Conservation (phyloP, 2,888 invertebrate species). For the Venustoraphidia nigricollis region DNA sequence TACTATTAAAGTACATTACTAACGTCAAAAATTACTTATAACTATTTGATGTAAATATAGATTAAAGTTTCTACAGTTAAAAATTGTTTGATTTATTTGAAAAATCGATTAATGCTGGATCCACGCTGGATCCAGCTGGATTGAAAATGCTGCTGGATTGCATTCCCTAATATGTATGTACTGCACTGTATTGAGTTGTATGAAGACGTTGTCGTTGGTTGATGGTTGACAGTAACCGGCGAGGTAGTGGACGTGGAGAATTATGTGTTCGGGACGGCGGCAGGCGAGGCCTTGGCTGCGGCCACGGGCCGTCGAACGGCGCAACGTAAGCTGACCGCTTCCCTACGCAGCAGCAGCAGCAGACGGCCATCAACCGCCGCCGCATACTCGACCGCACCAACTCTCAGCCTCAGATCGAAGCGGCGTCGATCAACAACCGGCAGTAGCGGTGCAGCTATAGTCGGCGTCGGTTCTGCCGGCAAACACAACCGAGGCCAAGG, state of each 20-base stretch:
- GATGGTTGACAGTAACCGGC: slow-evolving; percentile 21
- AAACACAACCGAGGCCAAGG: slow-evolving; percentile 27
- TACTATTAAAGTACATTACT: too few relatives aligned
- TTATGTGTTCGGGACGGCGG: slow-evolving; percentile 26
- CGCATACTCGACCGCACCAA: slow-evolving; percentile 17
- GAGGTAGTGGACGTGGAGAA: slow-evolving; percentile 32
- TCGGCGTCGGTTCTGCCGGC: slow-evolving; percentile 14
- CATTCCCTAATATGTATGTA: too few relatives aligned
- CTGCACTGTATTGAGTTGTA: neutral
- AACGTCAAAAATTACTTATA: too few relatives aligned
- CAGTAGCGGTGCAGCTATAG: slow-evolving; percentile 16
- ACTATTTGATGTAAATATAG: too few relatives aligned
- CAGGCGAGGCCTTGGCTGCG: slow-evolving; percentile 22
- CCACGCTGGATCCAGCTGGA: too few relatives aligned
- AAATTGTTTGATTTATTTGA: too few relatives aligned
- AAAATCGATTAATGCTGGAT: too few relatives aligned
- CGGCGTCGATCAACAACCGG: slow-evolving; percentile 11
- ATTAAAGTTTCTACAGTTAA: too few relatives aligned
- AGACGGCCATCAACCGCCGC: slow-evolving; percentile 25
- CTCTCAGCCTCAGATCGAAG: slow-evolving; percentile 1
- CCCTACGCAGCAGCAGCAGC: slow-evolving; percentile 25
- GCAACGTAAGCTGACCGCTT: slow-evolving; percentile 29
- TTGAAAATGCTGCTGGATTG: too few relatives aligned
- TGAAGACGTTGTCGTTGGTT: neutral
- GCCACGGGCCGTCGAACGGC: slow-evolving; percentile 14